These are phyloP conservation scores for Acomys russatus DNA, from an alignment of 2,797 vertebrate genomes.

Conservation along the genomic window DNA sequence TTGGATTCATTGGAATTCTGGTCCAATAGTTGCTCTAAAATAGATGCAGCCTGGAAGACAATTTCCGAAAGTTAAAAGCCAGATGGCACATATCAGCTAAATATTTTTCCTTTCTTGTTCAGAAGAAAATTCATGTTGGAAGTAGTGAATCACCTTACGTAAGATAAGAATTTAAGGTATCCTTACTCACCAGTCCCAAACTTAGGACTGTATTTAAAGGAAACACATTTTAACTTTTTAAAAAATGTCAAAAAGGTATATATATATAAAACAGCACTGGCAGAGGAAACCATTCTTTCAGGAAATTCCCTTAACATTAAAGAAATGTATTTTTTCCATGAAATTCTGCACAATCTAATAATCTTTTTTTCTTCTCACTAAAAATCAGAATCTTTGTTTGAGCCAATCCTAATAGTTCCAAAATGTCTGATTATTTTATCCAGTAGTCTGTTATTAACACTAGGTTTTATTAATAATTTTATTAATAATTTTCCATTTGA, in stretches of 20 bases:
- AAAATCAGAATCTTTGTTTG: slow-evolving; percentile 65
- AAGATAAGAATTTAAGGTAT: slow-evolving; percentile 62
- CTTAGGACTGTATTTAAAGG: slow-evolving; percentile 69
- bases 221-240: slow-evolving; percentile 58
- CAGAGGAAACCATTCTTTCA: slow-evolving; percentile 60
- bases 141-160: slow-evolving; percentile 74
- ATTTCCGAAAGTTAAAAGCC: slow-evolving; percentile 67
- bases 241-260: slow-evolving; percentile 53
- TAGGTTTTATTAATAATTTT: background rate
- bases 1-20: slow-evolving; percentile 80
- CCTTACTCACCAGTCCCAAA: slow-evolving; percentile 52
- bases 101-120: slow-evolving; percentile 72
- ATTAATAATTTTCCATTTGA: background rate
- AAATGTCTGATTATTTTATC: slow-evolving; percentile 45
- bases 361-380: background rate
- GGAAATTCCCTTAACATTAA: slow-evolving; percentile 45
- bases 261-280: background rate
- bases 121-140: slow-evolving; percentile 64
- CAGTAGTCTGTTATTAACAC: slow-evolving; percentile 24
- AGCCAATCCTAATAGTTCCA: slow-evolving; percentile 30
- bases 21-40: slow-evolving; percentile 65
- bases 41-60: slow-evolving; percentile 61
- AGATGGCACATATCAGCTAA: slow-evolving; percentile 72
- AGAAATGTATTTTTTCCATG: background rate
- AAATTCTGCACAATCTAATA: background rate